Evolutionary conservation across 2,797 vertebrate genomes (phyloP).

Genomic region (Spea hammondii): DNA sequence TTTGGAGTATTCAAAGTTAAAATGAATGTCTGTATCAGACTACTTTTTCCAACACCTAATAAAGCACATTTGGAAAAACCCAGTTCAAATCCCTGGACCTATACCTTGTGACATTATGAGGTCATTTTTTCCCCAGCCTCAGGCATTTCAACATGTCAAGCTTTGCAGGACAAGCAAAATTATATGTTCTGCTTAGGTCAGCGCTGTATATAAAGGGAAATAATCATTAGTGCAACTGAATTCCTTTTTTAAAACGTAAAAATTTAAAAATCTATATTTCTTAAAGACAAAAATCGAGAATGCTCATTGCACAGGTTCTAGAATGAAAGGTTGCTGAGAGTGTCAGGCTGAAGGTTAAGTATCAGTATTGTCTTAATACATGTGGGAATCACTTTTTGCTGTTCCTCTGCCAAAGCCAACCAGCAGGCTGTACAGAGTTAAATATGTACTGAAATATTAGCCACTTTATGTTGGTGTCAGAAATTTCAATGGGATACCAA

Average conservation of each 20-base stretch:
- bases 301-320: too few species aligned
- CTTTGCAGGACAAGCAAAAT: constrained; percentile 8
- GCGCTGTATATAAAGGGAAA: constrained; percentile 20
- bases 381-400: not conserved
- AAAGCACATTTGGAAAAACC: constrained; percentile 10
- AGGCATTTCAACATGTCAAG: constrained; percentile 3
- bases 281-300: not conserved
- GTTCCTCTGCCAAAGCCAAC: not conserved
- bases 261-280: not conserved
- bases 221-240: constrained; percentile 7
- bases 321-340: too few species aligned
- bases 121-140: constrained; percentile 28
- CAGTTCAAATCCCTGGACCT: constrained; percentile 21
- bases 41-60: constrained; percentile 27
- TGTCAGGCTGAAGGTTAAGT: too few species aligned
- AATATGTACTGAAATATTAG: not conserved
- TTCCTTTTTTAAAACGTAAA: not conserved
- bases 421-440: not conserved
- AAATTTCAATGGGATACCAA: constrained; percentile 11
- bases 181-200: constrained; percentile 17
- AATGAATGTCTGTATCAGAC: not conserved
- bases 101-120: constrained; percentile 39
- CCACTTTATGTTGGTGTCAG: constrained; percentile 2
- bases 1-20: not conserved
- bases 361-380: too few species aligned